phyloP scores from a whole-genome alignment of 1,140 invertebrate species.

The Zaprionus gabonicus region DNA sequence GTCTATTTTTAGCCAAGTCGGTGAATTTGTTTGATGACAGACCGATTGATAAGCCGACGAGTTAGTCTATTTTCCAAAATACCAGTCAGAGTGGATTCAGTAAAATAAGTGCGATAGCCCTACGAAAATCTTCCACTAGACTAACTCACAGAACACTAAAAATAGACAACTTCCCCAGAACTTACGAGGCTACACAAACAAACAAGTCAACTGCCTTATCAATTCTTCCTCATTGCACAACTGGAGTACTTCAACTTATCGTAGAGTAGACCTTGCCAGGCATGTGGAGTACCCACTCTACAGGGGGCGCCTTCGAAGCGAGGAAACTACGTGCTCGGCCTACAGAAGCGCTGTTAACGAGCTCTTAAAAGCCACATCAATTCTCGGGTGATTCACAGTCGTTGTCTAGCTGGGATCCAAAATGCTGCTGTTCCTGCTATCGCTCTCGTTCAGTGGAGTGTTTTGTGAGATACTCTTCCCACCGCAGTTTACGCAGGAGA shows the following conservation, averaged over 20 bases:
- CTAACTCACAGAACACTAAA: background rate
- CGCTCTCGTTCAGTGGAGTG: background rate
- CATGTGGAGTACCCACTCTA: background rate
- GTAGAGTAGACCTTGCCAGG: background rate
- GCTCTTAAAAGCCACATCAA: background rate
- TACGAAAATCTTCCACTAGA: background rate
- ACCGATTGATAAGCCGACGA: constrained; percentile 22
- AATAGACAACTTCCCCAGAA: constrained; percentile 13
- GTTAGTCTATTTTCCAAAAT: background rate
- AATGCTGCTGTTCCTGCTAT: constrained; percentile 27
- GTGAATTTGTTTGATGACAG: background rate
- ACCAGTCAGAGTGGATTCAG: no score
- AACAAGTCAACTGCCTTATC: constrained; percentile 7
- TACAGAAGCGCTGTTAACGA: background rate
- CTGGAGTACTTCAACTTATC: constrained; percentile 26
- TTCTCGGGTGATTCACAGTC: background rate
- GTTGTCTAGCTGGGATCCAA: background rate
- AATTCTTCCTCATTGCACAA: constrained; percentile 22
- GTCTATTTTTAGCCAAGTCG: constrained; percentile 29
- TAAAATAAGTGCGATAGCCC: background rate
- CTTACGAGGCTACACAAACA: background rate
- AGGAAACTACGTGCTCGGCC: background rate
- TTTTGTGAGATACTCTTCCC: constrained; percentile 57
- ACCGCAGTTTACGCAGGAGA: constrained; percentile 59
- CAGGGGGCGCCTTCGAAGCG: background rate